A percentile compares a stretch with the other conserved stretches of the same genome.
phyloP scores from a whole-genome alignment of 2,797 vertebrate genomes.

The Hipposideros larvatus region DNA sequence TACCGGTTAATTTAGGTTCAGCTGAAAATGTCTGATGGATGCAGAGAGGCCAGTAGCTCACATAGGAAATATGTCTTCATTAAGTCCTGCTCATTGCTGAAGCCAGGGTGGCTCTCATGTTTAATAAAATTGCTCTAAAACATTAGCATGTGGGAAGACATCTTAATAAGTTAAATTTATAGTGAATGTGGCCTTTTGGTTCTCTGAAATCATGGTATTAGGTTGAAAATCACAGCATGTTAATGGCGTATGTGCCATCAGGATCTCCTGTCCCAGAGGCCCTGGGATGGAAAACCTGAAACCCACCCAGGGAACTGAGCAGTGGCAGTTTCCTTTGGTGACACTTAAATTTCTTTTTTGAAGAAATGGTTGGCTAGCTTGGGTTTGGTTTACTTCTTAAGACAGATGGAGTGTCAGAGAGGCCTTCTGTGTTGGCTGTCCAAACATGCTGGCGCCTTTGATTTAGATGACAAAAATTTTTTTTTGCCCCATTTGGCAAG shows the following conservation, averaged over 20 bases:
- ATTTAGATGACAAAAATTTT: conserved; percentile 52
- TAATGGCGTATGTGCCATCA: neutral
- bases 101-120: conserved; percentile 11
- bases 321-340: conserved; percentile 50
- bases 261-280: neutral
- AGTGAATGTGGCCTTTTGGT: conserved; percentile 56
- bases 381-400: conserved; percentile 71
- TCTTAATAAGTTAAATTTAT: conserved; percentile 73
- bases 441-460: conserved; percentile 54
- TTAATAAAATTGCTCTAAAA: conserved; percentile 70
- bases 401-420: conserved; percentile 67
- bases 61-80: conserved; percentile 54
- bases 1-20: conserved; percentile 73
- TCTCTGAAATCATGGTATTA: conserved; percentile 26
- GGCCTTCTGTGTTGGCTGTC: conserved; percentile 35
- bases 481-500: conserved; percentile 58
- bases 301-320: conserved; percentile 54
- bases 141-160: conserved; percentile 43
- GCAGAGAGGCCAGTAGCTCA: conserved; percentile 44
- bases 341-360: conserved; percentile 50
- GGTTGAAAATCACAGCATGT: conserved; percentile 61
- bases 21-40: conserved; percentile 48
- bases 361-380: conserved; percentile 55
- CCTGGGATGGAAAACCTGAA: conserved; percentile 50
- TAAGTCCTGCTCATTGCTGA: conserved; percentile 66